phyloP scores from a whole-genome alignment of 2,797 vertebrate genomes.

The Chrysocyon brachyurus region DNA sequence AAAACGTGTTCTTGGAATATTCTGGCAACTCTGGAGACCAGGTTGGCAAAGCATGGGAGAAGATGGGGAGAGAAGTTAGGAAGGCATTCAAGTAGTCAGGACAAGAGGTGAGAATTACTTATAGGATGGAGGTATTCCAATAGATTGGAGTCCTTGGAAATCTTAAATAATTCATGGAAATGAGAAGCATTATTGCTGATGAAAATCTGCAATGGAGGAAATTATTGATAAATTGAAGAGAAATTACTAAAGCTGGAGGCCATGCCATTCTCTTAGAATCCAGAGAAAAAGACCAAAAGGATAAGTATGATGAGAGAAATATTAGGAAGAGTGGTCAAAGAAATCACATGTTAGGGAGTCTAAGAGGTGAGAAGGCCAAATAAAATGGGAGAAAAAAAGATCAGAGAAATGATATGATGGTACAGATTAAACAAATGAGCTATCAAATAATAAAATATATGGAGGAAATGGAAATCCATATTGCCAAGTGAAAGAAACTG shows the following conservation, averaged over 20 bases:
- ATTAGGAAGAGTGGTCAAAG: neutral
- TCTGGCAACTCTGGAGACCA: neutral
- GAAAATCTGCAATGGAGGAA: neutral
- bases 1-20: neutral
- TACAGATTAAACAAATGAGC: neutral
- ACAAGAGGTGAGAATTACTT: neutral
- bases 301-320: neutral
- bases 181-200: neutral
- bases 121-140: neutral
- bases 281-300: neutral
- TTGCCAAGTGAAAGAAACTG: neutral
- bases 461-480: neutral
- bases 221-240: neutral
- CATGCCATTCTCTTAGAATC: neutral
- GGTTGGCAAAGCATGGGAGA: neutral
- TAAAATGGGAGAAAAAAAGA: neutral
- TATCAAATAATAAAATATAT: neutral
- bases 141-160: neutral
- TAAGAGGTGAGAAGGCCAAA: neutral
- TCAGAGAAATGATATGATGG: neutral
- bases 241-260: neutral
- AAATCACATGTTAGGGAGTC: neutral
- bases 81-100: neutral
- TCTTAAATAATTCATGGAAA: conserved; percentile 24
- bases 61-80: neutral